Conservation (phyloP, 1,140 invertebrate genomes). For the Chlorops oryzae region DNA sequence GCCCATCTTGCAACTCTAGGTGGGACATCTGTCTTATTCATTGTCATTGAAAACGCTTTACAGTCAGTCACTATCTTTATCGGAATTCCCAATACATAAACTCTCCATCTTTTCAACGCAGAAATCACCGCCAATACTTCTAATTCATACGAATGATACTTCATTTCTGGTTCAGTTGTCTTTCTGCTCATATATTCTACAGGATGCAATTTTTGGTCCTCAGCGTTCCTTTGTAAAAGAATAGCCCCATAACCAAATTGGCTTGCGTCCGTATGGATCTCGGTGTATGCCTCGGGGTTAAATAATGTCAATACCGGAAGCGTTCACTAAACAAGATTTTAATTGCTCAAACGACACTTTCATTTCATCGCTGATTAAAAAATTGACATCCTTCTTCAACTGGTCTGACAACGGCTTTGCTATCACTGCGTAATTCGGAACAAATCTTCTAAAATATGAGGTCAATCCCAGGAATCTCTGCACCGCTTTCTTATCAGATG, state of each 20-base stretch:
- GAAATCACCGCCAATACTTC: conserved; percentile 20
- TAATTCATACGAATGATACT: conserved; percentile 27
- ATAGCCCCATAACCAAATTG: conserved; percentile 28
- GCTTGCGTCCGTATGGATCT: conserved; percentile 39
- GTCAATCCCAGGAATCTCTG: no score
- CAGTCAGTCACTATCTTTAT: conserved; percentile 18
- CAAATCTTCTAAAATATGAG: no score
- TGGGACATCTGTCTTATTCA: conserved; percentile 12
- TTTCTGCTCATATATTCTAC: conserved; percentile 16
- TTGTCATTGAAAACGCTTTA: conserved; percentile 11
- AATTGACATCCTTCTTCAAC: neutral
- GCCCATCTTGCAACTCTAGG: no score
- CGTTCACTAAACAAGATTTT: no score
- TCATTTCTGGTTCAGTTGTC: conserved; percentile 17
- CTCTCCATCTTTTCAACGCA: conserved; percentile 11
- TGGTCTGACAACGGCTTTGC: no score
- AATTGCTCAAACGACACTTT: neutral
- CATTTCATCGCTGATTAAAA: neutral
- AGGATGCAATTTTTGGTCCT: neutral
- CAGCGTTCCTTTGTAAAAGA: conserved; percentile 28
- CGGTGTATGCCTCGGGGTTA: conserved; percentile 25
- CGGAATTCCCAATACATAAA: conserved; percentile 8
- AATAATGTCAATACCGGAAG: conserved; percentile 11
- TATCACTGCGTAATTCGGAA: no score
- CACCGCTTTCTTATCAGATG: no score